Evolutionary conservation across 2,888 invertebrate species (phyloP).

Genomic region (Lasius platythorax): DNA sequence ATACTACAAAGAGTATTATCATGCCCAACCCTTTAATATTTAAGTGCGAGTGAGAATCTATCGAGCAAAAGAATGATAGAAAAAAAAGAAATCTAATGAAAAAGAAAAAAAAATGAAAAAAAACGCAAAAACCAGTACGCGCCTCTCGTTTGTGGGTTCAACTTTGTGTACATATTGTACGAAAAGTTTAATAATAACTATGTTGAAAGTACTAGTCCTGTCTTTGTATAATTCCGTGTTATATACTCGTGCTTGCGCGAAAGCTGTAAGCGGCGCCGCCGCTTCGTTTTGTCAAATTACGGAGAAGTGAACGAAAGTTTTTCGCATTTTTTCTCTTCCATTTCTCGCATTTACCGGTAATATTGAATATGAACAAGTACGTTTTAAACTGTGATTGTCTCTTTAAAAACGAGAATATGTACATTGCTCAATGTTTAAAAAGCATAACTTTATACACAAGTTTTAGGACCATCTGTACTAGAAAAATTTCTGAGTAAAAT

Average conservation of each 20-base stretch:
- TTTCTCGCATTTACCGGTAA: not conserved
- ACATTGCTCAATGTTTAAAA: not conserved
- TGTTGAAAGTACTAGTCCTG: conserved; percentile 85
- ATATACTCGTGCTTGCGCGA: conserved; percentile 64
- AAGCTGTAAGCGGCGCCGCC: conserved; percentile 56
- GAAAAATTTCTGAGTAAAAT: not conserved
- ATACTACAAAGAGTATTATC: conserved; percentile 86
- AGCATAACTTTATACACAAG: not conserved
- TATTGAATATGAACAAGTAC: not conserved
- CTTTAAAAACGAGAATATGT: not conserved
- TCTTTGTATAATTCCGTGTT: conserved; percentile 83
- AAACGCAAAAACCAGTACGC: conserved; percentile 64
- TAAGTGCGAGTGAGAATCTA: conserved; percentile 85
- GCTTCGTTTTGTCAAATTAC: conserved; percentile 34
- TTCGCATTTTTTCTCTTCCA: not conserved
- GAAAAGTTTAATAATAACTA: conserved; percentile 83
- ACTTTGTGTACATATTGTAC: conserved; percentile 85
- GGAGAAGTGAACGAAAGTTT: conserved; percentile 35
- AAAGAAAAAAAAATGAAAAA: conserved; percentile 67
- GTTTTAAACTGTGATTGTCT: not conserved
- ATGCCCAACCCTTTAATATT: conserved; percentile 86
- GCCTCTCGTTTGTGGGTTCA: conserved; percentile 86
- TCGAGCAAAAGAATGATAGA: conserved; percentile 77
- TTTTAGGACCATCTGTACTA: not conserved
- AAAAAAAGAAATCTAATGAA: conserved; percentile 66